phyloP scores from a whole-genome alignment of 2,797 vertebrate species.

The Carduelis carduelis region DNA sequence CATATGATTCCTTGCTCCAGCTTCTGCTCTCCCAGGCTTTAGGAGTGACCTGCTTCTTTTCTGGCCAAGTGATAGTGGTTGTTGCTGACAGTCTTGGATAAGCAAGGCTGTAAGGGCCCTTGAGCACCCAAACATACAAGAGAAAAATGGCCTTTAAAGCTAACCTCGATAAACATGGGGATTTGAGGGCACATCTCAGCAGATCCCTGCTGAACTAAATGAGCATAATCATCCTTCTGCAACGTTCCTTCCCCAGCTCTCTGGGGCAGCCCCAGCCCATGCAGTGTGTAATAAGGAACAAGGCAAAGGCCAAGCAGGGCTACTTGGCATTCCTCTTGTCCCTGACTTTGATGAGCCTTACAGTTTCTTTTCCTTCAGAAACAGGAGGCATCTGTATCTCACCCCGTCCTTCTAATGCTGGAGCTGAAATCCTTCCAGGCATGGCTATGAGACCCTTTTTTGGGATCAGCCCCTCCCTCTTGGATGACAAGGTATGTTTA shows the following conservation, averaged over 20 bases:
- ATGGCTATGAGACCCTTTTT: conserved; percentile 66
- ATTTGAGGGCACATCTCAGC: neutral
- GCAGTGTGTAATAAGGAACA: neutral
- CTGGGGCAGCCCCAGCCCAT: neutral
- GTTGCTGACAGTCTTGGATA: neutral
- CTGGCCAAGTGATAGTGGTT: neutral
- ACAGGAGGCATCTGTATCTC: conserved; percentile 69
- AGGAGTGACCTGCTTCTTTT: neutral
- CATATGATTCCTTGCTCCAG: neutral
- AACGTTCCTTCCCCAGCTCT: neutral
- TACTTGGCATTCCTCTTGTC: neutral
- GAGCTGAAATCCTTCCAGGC: conserved; percentile 65
- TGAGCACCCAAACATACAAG: neutral
- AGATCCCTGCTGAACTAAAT: neutral
- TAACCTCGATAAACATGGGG: neutral
- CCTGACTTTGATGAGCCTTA: neutral
- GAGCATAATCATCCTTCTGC: neutral
- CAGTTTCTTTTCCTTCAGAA: conserved; percentile 49
- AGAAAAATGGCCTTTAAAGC: neutral
- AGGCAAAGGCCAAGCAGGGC: neutral
- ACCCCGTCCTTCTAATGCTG: conserved; percentile 46
- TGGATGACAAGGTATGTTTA: conserved; percentile 51
- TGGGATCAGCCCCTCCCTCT: conserved; percentile 62
- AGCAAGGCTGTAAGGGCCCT: neutral
- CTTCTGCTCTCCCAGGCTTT: neutral